A percentile compares a stretch with the other conserved stretches of the same genome.
Evolutionary conservation across 2,113 vertebrate genomes (phyloP).

Genomic region (Dromaius novaehollandiae): DNA sequence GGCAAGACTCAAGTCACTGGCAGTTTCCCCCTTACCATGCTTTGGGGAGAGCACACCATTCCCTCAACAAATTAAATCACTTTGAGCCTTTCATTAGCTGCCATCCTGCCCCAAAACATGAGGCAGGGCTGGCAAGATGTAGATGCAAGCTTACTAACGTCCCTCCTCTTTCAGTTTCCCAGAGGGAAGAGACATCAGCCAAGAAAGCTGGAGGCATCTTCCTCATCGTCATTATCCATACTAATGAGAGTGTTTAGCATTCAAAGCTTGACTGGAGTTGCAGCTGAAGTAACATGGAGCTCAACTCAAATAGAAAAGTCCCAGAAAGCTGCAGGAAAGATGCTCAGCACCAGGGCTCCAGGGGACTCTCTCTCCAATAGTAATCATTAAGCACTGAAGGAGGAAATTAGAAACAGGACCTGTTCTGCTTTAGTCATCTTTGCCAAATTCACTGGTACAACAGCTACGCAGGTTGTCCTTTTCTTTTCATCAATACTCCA

Average conservation of each 20-base stretch:
- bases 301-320: neutral
- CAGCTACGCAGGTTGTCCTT: neutral
- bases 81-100: neutral
- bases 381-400: slow-evolving; percentile 24
- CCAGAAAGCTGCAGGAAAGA: neutral
- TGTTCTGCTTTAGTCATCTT: neutral
- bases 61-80: neutral
- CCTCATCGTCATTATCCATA: neutral
- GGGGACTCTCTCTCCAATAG: neutral
- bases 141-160: neutral
- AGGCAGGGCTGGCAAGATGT: neutral
- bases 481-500: neutral
- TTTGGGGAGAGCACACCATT: neutral
- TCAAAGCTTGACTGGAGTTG: neutral
- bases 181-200: neutral
- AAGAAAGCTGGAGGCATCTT: neutral
- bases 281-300: neutral
- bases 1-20: neutral
- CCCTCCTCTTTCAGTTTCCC: neutral
- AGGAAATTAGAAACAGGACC: slow-evolving; percentile 38
- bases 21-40: neutral
- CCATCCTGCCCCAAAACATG: neutral
- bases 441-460: neutral
- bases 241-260: neutral
- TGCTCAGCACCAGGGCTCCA: neutral